These are phyloP conservation scores for Drosophila algonquin DNA, from an alignment of 2,888 invertebrate genomes.

Conservation along the genomic window DNA sequence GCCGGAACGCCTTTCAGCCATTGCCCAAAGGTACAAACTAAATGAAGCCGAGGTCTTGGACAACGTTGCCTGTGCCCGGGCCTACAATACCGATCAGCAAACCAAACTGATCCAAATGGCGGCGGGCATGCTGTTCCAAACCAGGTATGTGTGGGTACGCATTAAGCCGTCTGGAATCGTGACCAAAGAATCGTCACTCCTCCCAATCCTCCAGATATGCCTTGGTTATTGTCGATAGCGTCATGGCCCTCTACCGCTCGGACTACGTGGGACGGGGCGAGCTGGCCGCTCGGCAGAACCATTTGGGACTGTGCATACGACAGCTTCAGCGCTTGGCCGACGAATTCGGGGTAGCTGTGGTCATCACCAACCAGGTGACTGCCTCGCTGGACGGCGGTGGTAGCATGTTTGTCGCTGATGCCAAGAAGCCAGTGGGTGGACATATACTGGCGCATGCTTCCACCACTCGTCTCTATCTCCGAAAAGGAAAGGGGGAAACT, in stretches of 20 bases:
- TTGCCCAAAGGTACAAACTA: slow-evolving; percentile 95
- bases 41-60: slow-evolving; percentile 95
- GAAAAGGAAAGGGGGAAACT: slow-evolving; percentile 98
- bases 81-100: slow-evolving; percentile 99
- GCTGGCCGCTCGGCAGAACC: slow-evolving; percentile 94
- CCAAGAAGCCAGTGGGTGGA: slow-evolving; percentile 99
- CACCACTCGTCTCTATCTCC: slow-evolving; percentile 95
- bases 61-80: slow-evolving; percentile 98
- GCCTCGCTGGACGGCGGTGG: slow-evolving; percentile 98
- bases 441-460: slow-evolving; percentile 99
- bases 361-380: slow-evolving; percentile 99
- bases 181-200: not conserved
- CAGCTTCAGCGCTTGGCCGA: slow-evolving; percentile 96
- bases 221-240: slow-evolving; percentile 97
- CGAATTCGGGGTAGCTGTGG: slow-evolving; percentile 99
- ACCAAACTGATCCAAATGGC: slow-evolving; percentile 94
- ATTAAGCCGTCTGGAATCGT: not conserved
- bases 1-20: slow-evolving; percentile 96
- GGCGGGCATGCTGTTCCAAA: slow-evolving; percentile 99
- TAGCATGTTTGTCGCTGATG: slow-evolving; percentile 97
- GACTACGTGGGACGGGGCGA: slow-evolving; percentile 98
- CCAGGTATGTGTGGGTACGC: slow-evolving; percentile 86
- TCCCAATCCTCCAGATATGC: slow-evolving; percentile 91
- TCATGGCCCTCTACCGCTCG: slow-evolving; percentile 96
- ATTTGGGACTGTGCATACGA: slow-evolving; percentile 95